Conservation (phyloP, 2,888 invertebrate genomes). For the Lasius fuliginosus region DNA sequence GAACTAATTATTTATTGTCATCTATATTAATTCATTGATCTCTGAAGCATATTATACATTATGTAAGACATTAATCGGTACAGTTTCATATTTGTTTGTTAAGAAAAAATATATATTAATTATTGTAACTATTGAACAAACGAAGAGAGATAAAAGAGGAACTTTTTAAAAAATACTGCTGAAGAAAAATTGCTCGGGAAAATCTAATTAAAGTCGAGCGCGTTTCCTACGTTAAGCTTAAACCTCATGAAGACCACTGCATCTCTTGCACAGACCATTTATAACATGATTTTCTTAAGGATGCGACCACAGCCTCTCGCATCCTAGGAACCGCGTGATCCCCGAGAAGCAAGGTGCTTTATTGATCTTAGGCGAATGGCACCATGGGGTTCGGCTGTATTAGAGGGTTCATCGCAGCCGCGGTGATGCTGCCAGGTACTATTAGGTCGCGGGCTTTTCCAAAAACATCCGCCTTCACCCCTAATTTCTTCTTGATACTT, state of each 20-base stretch:
- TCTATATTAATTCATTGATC: slow-evolving; percentile 3
- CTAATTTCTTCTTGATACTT: slow-evolving; percentile 33
- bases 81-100: neutral
- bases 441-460: slow-evolving; percentile 50
- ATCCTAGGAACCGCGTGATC: slow-evolving; percentile 49
- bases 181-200: neutral
- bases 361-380: slow-evolving; percentile 63
- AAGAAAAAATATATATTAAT: neutral
- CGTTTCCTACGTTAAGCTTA: neutral
- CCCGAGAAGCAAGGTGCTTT: slow-evolving; percentile 60
- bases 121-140: neutral
- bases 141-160: neutral
- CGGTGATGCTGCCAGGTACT: slow-evolving; percentile 31
- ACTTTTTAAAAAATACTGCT: neutral
- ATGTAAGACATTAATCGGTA: neutral
- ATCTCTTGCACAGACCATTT: neutral
- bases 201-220: slow-evolving; percentile 2
- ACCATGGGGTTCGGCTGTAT: slow-evolving; percentile 57
- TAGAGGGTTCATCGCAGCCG: slow-evolving; percentile 59
- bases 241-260: neutral
- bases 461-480: slow-evolving; percentile 46
- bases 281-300: slow-evolving; percentile 18
- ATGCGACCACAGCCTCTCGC: slow-evolving; percentile 8
- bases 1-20: slow-evolving; percentile 3
- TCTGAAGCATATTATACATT: neutral